Conservation (phyloP, 2,113 vertebrate genomes). For the Cavia porcellus region DNA sequence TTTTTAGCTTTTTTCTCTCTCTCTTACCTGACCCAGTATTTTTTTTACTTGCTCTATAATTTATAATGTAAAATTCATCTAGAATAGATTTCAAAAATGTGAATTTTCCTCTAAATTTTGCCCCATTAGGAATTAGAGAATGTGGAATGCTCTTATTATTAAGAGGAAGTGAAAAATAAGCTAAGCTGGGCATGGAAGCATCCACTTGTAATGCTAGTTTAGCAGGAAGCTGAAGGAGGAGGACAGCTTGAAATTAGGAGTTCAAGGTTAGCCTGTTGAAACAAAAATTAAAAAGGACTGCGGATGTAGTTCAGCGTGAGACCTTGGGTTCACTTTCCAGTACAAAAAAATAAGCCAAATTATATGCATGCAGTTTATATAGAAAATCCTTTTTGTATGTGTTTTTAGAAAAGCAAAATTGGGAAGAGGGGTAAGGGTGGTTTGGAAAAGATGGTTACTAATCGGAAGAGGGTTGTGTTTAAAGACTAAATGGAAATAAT, state of each 20-base stretch:
- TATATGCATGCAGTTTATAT: neutral
- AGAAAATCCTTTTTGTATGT: slow-evolving; percentile 17
- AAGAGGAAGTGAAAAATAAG: neutral
- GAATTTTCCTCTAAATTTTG: neutral
- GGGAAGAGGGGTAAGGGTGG: neutral
- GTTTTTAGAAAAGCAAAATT: slow-evolving; percentile 43
- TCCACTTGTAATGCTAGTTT: neutral
- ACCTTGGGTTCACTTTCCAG: neutral
- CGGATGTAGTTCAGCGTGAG: neutral
- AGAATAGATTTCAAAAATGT: neutral
- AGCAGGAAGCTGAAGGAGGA: neutral
- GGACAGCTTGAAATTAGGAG: neutral
- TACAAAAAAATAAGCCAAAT: slow-evolving; percentile 1
- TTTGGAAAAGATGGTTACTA: neutral
- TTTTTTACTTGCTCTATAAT: neutral
- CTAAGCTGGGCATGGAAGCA: neutral
- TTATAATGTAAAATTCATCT: slow-evolving; percentile 18
- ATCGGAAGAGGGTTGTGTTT: neutral
- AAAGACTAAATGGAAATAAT: neutral
- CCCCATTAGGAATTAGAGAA: neutral
- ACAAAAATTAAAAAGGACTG: neutral
- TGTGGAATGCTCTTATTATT: neutral
- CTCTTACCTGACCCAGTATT: neutral
- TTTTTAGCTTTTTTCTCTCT: slow-evolving; percentile 29
- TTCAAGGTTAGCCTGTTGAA: neutral